A percentile compares a stretch with the other conserved stretches of the same genome.
Conservation (phyloP, 2,113 vertebrate species). For the Dendropsophus ebraccatus region DNA sequence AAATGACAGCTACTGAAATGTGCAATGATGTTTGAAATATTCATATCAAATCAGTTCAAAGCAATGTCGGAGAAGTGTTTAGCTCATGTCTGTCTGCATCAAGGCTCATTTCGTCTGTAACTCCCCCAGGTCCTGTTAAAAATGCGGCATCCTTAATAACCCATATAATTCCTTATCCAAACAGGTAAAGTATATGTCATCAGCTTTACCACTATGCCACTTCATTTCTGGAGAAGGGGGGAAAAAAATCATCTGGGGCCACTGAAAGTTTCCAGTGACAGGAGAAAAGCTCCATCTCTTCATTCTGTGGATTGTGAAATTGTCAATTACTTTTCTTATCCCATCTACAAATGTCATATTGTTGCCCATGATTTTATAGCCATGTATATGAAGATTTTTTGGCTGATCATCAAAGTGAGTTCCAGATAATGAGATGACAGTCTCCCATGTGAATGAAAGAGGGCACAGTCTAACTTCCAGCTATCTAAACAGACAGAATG, state of each 20-base stretch:
- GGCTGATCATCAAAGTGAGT: background rate
- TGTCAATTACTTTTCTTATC: conserved; percentile 8
- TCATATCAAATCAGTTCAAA: conserved; percentile 55
- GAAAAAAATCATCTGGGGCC: background rate
- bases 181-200: conserved; percentile 37
- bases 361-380: background rate
- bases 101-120: conserved; percentile 55
- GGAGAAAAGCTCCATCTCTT: background rate
- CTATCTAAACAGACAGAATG: background rate
- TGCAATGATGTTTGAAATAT: conserved; percentile 57
- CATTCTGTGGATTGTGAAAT: conserved; percentile 24
- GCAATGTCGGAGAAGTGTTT: conserved; percentile 52
- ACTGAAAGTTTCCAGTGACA: background rate
- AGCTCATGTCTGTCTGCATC: conserved; percentile 55
- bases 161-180: conserved; percentile 32
- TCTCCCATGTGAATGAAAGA: conserved; percentile 1
- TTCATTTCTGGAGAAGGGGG: background rate
- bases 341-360: conserved; percentile 23
- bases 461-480: background rate
- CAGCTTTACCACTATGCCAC: conserved; percentile 10
- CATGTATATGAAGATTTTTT: background rate
- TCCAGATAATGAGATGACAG: background rate
- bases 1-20: conserved; percentile 59
- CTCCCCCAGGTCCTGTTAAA: conserved; percentile 34
- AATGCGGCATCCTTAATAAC: conserved; percentile 45